phyloP scores from a whole-genome alignment of 1,140 invertebrate genomes.

The Rhysida immarginata region DNA sequence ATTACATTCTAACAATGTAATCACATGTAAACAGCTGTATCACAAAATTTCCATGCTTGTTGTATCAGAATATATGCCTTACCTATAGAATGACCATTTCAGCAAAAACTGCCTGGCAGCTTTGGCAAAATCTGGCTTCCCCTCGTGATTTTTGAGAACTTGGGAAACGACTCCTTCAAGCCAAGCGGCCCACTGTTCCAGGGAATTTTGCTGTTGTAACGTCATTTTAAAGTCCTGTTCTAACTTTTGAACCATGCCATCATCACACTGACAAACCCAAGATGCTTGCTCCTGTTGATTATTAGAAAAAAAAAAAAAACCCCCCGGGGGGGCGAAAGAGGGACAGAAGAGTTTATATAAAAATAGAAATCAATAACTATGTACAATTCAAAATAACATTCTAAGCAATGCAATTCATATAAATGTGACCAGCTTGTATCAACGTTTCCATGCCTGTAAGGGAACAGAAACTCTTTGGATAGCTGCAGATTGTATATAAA shows the following conservation, averaged over 20 bases:
- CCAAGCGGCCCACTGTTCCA: conserved; percentile 97
- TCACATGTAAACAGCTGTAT: no score
- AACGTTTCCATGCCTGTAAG: no score
- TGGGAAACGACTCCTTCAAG: conserved; percentile 75
- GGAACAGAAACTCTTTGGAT: no score
- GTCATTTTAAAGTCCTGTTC: conserved; percentile 90
- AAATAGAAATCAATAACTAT: no score
- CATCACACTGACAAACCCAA: conserved; percentile 94
- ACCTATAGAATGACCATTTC: conserved; percentile 98
- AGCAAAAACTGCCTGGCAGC: conserved; percentile 85
- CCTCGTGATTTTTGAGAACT: conserved; percentile 74
- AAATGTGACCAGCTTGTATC: no score
- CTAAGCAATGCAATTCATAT: neutral
- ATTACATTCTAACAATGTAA: no score
- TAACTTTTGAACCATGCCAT: conserved; percentile 63
- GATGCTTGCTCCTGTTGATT: conserved; percentile 51
- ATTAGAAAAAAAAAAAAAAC: no score
- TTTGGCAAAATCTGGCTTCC: conserved; percentile 65
- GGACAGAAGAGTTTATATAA: no score
- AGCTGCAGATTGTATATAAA: no score
- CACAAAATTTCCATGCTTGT: no score
- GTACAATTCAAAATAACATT: neutral
- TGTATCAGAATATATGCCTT: no score
- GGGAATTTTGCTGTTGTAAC: conserved; percentile 74
- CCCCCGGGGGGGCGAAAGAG: no score